Base-by-base conservation (phyloP, 2,888 invertebrate species). In the Ophraella communa region DNA sequence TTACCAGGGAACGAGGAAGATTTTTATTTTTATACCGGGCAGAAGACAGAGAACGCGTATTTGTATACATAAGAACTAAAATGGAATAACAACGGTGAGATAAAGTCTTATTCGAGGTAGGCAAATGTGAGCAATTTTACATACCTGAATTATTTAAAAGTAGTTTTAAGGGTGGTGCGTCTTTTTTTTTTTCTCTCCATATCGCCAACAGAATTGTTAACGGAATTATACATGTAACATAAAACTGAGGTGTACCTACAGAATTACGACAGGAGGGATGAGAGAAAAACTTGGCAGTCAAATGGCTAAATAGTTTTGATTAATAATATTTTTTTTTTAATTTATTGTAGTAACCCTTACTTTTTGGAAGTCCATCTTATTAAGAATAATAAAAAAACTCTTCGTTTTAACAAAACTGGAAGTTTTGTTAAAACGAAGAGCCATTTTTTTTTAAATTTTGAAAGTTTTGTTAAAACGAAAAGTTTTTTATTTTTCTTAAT, bases 1-100 rank as follows among this genome's bases (percentile, higher is more conserved):
- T 78, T 78, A 74, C 75, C 75, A 76, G 66, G 76, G 74, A 78
- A 77, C 76, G 74, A 76, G 73, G 77, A 76, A 78, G 77, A 79
- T 78, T 79, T 78, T 79, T 79, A 78, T 79, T 79, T 77, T 73
- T 74, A 73, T 69, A 60, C 52, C 42, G 30, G 24, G 49, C 69
- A 66, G 71, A 68, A 74, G 74, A 76, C 75, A 73, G 73, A 68
- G 73, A 68, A 72, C 68, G 62, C 10, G 3, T 10, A 10, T n/a
- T n/a, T n/a, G n/a, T 27, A 27, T 60, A 62, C 55, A 72, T 74
- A 77, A 75, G 75, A 77, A 78, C 76, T 76, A 77, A 77, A 77
- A 76, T 73, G 21, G 62, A 62, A 64, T 54, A 64, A 65, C 60
- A 62, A 44, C 54, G 51, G 55, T 44, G 47, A n/a, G 45, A 27